Evolutionary conservation across 2,113 vertebrate species (phyloP).

Genomic region (Lampris incognitus): DNA sequence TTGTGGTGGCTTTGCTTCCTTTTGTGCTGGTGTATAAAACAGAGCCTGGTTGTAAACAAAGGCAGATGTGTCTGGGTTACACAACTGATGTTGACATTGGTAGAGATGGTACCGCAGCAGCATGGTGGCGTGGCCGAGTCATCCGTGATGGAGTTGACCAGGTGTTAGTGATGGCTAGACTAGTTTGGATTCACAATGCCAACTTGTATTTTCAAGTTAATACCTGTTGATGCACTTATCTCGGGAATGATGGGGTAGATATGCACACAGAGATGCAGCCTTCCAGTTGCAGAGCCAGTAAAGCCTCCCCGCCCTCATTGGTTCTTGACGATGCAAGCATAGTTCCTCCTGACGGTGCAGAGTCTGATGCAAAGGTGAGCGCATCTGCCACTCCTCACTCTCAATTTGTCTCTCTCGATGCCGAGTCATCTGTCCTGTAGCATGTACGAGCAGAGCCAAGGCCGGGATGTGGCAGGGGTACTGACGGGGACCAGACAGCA

Average conservation of each 20-base stretch:
- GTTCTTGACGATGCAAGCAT: background rate
- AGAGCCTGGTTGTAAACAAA: slow-evolving; percentile 40
- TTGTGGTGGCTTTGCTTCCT: background rate
- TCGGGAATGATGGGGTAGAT: background rate
- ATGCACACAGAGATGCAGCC: background rate
- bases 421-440: slow-evolving; percentile 54
- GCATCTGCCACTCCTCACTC: slow-evolving; percentile 65
- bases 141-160: background rate
- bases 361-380: slow-evolving; percentile 1
- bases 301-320: background rate
- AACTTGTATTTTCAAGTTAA: background rate
- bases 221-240: background rate
- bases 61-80: slow-evolving; percentile 26
- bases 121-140: background rate
- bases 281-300: background rate
- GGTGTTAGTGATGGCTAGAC: slow-evolving; percentile 16
- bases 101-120: slow-evolving; percentile 19
- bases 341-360: slow-evolving; percentile 18
- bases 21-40: background rate
- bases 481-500: slow-evolving; percentile 62
- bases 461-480: slow-evolving; percentile 69
- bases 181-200: background rate
- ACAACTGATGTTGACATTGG: slow-evolving; percentile 1
- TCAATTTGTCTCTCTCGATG: slow-evolving; percentile 47
- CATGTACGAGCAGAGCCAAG: slow-evolving; percentile 54